Evolutionary conservation across 2,113 vertebrate species (phyloP).

Genomic region (Microtus montanus): DNA sequence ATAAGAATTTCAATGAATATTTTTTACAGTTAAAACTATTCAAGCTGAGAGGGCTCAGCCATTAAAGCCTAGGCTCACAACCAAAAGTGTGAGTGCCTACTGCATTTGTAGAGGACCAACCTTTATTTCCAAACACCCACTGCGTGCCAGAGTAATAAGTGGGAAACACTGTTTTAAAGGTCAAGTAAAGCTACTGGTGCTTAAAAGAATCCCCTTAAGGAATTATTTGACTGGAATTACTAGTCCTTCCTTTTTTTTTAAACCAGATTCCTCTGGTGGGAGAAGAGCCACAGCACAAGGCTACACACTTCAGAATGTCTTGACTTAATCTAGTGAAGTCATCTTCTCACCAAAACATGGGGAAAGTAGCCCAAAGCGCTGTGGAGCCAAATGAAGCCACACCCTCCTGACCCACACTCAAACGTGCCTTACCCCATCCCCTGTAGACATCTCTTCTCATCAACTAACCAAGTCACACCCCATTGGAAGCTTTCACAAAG

Average conservation of each 20-base stretch:
- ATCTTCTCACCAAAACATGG: no score
- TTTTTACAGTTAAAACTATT: constrained; percentile 33
- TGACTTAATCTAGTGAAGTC: not conserved
- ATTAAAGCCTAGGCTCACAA: not conserved
- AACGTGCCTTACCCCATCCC: not conserved
- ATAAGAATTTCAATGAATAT: not conserved
- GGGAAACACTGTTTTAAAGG: not conserved
- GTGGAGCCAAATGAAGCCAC: not conserved
- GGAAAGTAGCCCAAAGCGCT: not conserved
- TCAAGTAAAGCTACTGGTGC: not conserved
- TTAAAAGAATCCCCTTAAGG: not conserved
- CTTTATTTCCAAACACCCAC: not conserved
- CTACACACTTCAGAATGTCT: not conserved
- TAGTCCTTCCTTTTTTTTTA: not conserved
- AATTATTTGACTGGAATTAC: not conserved
- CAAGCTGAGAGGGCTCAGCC: not conserved
- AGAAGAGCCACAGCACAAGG: not conserved
- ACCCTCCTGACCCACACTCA: not conserved
- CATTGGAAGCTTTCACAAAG: not conserved
- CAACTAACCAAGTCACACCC: not conserved
- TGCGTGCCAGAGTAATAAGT: not conserved
- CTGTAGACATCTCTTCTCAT: not conserved
- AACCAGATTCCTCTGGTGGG: not conserved
- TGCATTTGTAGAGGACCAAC: not conserved
- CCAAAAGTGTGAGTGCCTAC: not conserved